A percentile compares a stretch with the other conserved stretches of the same genome.
Evolutionary conservation across 2,797 vertebrate species (phyloP).

Genomic region (Mionectes olivaceus): DNA sequence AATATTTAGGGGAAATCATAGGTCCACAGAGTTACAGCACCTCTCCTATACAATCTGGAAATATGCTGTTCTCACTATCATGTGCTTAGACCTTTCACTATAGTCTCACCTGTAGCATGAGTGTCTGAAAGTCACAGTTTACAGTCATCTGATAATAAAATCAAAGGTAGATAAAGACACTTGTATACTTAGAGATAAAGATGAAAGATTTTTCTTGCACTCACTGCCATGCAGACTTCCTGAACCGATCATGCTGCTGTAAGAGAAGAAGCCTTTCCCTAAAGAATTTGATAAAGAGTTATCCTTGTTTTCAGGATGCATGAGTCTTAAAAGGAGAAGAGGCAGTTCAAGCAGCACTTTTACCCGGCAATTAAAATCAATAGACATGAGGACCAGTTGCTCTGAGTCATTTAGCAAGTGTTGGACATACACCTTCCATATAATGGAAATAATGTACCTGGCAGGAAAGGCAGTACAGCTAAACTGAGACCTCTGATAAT

Average conservation of each 20-base stretch:
- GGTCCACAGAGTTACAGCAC: neutral
- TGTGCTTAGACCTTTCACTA: neutral
- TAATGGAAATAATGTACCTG: neutral
- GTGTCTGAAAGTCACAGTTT: neutral
- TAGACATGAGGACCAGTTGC: neutral
- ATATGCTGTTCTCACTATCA: neutral
- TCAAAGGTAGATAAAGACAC: neutral
- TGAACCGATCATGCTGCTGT: neutral
- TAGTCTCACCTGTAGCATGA: neutral
- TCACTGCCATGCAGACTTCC: neutral
- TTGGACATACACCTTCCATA: neutral
- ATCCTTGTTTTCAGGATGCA: neutral
- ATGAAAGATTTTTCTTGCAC: neutral
- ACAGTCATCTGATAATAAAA: neutral
- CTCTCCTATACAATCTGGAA: neutral
- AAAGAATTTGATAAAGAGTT: neutral
- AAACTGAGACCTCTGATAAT: neutral
- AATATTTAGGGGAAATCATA: neutral
- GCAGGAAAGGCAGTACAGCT: neutral
- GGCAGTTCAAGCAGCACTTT: neutral
- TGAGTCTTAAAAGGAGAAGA: neutral
- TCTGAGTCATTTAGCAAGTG: neutral
- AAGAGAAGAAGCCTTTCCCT: neutral
- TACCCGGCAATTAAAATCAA: neutral
- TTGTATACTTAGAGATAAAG: neutral